Base-by-base conservation (phyloP, 2,113 vertebrate species). In the Cottus gobio region DNA sequence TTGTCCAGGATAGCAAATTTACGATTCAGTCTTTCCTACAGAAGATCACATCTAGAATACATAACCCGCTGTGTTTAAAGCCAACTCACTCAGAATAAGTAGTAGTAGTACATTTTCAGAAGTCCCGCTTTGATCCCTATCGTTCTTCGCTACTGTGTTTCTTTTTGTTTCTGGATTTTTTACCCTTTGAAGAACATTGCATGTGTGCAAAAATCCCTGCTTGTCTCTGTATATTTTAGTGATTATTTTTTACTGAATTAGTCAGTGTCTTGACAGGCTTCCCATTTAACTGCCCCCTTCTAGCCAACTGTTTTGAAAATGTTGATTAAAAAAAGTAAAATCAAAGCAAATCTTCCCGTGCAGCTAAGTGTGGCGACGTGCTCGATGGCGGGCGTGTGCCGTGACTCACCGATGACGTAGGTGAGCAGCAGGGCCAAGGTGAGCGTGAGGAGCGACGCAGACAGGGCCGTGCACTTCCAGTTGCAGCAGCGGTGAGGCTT, bases 401-500 rank as follows among this genome's bases (percentile, higher is more conserved):
- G 28, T 18, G 24, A 92, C 97, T 98, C 96, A 99, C 98, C 97
- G 3, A 98, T 97, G 87, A 99, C 97, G 61, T 99, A 99, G 82
- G 97, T 95, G 72, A 99, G 96, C 87, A 99, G 88, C 91, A 99
- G 87, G 1, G 97, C 98, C 87, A 99, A 91, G 20, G 97, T 97
- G 81, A 99, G 96, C 0, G 98, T 99, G 75, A 99, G 96, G 1
- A 97, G 97, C 0, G 97, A 98, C 8, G 97, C 98, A 0, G 97
- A 99, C 93, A 99, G 84, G 30, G 98, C 98, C 0, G 98, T 99
- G 37, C 98, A 99, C 92, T 98, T 98, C 98, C 98, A 99, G 91
- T 98, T 98, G 94, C 98, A 99, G 89, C 98, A 98, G 91, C 97
- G 96, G 82, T 98, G 97, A 36, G 97, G 97, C 95, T 99, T 99